Conservation (phyloP, 1,140 invertebrate species). For the Trissolcus basalis region DNA sequence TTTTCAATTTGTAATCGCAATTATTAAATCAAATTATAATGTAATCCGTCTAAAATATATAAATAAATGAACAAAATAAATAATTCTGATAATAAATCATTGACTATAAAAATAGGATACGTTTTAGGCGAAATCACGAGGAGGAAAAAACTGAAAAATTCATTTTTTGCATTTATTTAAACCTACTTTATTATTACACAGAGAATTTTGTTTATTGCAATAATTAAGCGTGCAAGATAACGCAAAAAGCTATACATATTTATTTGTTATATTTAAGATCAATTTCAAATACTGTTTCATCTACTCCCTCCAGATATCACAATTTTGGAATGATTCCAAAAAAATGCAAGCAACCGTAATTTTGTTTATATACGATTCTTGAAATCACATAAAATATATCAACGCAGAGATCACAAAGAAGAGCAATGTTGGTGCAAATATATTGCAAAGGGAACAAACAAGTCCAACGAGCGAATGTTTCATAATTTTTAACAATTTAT, state of each 20-base stretch:
- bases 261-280: conserved; percentile 21
- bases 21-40: too few relatives aligned
- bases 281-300: conserved; percentile 33
- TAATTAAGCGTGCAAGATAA: conserved; percentile 48
- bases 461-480: too few relatives aligned
- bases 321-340: conserved; percentile 26
- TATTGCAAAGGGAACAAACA: conserved; percentile 14
- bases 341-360: conserved; percentile 1
- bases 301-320: conserved; percentile 28
- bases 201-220: conserved; percentile 34
- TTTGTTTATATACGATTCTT: conserved; percentile 1
- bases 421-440: conserved; percentile 8
- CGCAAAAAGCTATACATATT: conserved; percentile 23
- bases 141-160: too few relatives aligned
- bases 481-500: too few relatives aligned
- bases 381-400: conserved; percentile 12
- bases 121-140: too few relatives aligned
- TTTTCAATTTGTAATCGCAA: too few relatives aligned
- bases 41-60: too few relatives aligned
- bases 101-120: too few relatives aligned
- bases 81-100: too few relatives aligned
- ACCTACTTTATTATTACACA: conserved; percentile 12
- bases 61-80: too few relatives aligned
- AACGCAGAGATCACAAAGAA: conserved; percentile 15
- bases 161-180: too few relatives aligned